Conservation (phyloP, 2,113 vertebrate species). For the Rhipidura dahli region DNA sequence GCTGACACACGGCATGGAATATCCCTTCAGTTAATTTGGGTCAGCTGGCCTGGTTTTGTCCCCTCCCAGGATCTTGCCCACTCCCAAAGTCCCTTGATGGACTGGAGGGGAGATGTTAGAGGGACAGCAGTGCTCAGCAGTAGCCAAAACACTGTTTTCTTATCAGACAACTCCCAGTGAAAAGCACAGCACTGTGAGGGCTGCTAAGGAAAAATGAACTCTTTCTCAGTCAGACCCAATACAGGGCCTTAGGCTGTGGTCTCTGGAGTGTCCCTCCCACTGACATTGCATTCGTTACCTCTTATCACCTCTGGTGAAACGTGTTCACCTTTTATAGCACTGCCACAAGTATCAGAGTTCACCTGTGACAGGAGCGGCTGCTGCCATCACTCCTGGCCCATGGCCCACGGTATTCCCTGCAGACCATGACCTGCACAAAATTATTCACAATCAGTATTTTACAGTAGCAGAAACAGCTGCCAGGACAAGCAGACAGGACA, state of each 20-base stretch:
- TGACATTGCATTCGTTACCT: accelerated
- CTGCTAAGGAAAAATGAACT: background rate
- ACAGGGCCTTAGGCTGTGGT: background rate
- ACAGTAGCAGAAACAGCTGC: background rate
- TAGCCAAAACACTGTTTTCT: background rate
- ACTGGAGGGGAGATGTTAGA: background rate
- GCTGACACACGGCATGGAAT: background rate
- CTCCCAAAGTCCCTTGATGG: background rate
- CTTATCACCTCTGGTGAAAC: background rate
- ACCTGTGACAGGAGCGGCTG: background rate
- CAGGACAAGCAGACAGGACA: background rate
- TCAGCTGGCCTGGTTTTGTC: background rate
- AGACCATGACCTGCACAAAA: background rate
- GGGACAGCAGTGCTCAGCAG: accelerated
- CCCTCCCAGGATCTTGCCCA: background rate
- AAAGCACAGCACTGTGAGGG: background rate
- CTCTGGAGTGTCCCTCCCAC: background rate
- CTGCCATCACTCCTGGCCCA: background rate
- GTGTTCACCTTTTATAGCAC: background rate
- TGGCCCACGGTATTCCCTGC: background rate
- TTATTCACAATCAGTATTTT: background rate
- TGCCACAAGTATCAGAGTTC: background rate
- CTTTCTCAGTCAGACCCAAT: background rate
- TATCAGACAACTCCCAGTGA: background rate
- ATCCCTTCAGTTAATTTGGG: background rate